Percentiles rank a stretch among this genome's conserved stretches.
These are phyloP conservation scores for Protobothrops flavoviridis DNA, from an alignment of 2,113 vertebrate genomes.

Conservation along the genomic window DNA sequence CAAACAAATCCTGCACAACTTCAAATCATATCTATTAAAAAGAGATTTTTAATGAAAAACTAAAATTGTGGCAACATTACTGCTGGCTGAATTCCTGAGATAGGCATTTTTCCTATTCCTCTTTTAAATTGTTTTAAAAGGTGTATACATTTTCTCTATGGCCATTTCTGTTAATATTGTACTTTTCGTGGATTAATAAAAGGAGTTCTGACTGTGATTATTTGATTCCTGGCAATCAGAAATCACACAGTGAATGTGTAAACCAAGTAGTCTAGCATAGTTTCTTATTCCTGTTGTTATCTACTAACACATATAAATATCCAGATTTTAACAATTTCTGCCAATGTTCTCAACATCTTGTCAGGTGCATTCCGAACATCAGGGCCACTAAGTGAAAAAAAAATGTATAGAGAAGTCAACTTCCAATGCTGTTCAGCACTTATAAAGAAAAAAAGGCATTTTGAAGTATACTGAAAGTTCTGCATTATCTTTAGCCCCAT, in stretches of 20 bases:
- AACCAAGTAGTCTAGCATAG: background rate
- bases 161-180: background rate
- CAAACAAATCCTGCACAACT: background rate
- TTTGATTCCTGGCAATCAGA: background rate
- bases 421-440: background rate
- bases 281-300: background rate
- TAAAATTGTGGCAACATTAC: background rate
- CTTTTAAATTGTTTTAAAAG: background rate
- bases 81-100: background rate
- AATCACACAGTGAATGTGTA: background rate
- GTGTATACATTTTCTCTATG: background rate
- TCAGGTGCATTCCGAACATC: background rate
- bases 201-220: background rate
- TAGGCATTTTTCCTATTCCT: background rate
- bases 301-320: background rate
- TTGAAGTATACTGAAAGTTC: constrained; percentile 21
- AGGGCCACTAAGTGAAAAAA: background rate
- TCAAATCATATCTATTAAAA: background rate
- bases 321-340: background rate
- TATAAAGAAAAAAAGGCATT: background rate
- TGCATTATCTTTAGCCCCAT: constrained; percentile 2
- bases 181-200: background rate
- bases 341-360: background rate
- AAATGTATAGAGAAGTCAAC: background rate
- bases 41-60: no score